Base-by-base conservation (phyloP, 2,888 invertebrate genomes). In the Meta bourneti region DNA sequence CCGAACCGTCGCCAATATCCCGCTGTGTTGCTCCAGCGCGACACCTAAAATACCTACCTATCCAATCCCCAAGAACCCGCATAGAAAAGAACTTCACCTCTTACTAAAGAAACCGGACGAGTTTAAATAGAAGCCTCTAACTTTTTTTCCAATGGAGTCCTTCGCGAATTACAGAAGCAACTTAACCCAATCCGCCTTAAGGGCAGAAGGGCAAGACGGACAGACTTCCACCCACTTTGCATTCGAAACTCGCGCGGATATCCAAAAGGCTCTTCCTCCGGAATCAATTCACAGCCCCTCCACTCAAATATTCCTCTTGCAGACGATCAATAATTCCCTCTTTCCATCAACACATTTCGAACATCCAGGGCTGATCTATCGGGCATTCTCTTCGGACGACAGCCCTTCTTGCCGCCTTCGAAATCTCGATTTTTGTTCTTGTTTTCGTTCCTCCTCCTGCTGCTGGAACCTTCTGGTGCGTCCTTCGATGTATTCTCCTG, bases 341-440 rank as follows among this genome's bases (percentile, higher is more conserved):
- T n/a, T 71, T 11, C 54, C 20, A 20, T 48, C 70, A 82, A 81
- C 82, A 71, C 72, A 51, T 9, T 48, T 75, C 75, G 16, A 34
- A 75, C 75, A 77, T 77, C 77, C 34, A 49, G 16, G 61, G 79
- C 52, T 61, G 61, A 7, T 72, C 82, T 82, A 72, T 82, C 82
- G 72, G 49, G 70, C 81, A 70, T 70, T 70, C 49, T 49, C 34
- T 34, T 34, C 34, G 34, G 34, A 34, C 34, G 34, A 34, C 34
- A 34, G 34, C 34, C 34, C 34, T 34, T n/a, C n/a, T n/a, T n/a
- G n/a, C n/a, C n/a, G n/a, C 34, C 34, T 34, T 34, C 34, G 34
- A 34, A 34, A 1, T 34, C 34, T 61, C 11, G 61, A 61, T 61
- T 61, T 61, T 61, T 61, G 11, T 61, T 61, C 8, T 16, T 61